A percentile compares a stretch with the other conserved stretches of the same genome.
Evolutionary conservation across 1,140 invertebrate species (phyloP).

Genomic region (Drosophila mojavensis): DNA sequence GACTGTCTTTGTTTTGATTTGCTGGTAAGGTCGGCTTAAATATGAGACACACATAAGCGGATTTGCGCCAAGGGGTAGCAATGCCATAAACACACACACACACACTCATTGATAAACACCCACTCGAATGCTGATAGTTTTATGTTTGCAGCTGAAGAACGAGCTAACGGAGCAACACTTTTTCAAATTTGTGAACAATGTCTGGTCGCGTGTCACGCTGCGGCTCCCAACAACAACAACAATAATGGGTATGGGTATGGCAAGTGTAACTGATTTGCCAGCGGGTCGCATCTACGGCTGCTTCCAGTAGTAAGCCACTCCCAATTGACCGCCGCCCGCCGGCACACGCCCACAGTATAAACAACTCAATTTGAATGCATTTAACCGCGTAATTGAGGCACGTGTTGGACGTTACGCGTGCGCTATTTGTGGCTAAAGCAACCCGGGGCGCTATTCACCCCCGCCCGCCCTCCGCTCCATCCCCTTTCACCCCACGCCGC

Average conservation of each 20-base stretch:
- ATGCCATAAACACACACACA: conserved; percentile 59
- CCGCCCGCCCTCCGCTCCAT: not conserved
- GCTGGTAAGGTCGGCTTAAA: conserved; percentile 66
- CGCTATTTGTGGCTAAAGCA: conserved; percentile 69
- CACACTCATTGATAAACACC: conserved; percentile 15
- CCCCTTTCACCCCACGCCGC: conserved; percentile 14
- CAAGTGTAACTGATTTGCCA: conserved; percentile 73
- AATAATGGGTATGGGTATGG: not conserved
- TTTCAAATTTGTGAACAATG: conserved; percentile 73
- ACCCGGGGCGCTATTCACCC: conserved; percentile 15
- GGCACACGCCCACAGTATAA: conserved; percentile 76
- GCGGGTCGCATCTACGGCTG: conserved; percentile 53
- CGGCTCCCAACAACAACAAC: conserved; percentile 49
- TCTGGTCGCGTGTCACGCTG: conserved; percentile 61
- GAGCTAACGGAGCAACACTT: conserved; percentile 48
- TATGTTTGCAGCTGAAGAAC: conserved; percentile 60
- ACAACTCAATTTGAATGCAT: conserved; percentile 84
- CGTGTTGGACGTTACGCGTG: conserved; percentile 73
- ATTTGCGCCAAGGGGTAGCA: conserved; percentile 67
- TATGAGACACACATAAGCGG: conserved; percentile 62
- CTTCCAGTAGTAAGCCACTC: conserved; percentile 19
- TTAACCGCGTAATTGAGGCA: conserved; percentile 83
- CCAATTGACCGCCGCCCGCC: conserved; percentile 35
- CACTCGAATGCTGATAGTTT: conserved; percentile 72
- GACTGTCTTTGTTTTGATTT: conserved; percentile 65